Evolutionary conservation across 2,797 vertebrate genomes (phyloP).

Genomic region (Moxostoma hubbsi): DNA sequence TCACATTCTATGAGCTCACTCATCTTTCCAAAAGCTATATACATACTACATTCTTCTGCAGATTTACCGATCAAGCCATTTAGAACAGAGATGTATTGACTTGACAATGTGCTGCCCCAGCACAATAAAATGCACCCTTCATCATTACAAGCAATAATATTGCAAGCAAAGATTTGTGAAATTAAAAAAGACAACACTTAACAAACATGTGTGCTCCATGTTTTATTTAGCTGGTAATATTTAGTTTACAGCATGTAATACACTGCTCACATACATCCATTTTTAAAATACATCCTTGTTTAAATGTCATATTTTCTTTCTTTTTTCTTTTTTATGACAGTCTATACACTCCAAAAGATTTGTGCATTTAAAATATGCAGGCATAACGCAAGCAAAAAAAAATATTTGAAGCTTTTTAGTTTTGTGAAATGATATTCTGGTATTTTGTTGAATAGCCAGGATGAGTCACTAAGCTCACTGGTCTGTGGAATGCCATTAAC

Average conservation of each 20-base stretch:
- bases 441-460: constrained; percentile 3
- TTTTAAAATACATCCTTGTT: too few species aligned
- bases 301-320: too few species aligned
- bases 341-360: background rate
- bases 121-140: constrained; percentile 5
- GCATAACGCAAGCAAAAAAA: background rate
- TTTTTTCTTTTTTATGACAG: too few species aligned
- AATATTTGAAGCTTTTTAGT: background rate
- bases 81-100: constrained; percentile 18
- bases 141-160: constrained; percentile 9
- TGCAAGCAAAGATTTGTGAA: background rate
- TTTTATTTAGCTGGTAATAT: constrained; percentile 5
- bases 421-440: constrained; percentile 8
- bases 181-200: background rate
- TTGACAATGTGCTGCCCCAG: background rate
- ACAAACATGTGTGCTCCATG: too few species aligned
- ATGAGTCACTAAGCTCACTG: background rate
- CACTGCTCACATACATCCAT: background rate
- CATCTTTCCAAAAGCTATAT: background rate
- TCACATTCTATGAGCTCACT: background rate
- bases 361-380: background rate
- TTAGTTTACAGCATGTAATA: background rate
- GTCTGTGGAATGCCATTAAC: background rate
- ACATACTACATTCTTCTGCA: background rate
- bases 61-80: constrained; percentile 1